phyloP scores from a whole-genome alignment of 2,797 vertebrate genomes.

The Scarus forsteni region DNA sequence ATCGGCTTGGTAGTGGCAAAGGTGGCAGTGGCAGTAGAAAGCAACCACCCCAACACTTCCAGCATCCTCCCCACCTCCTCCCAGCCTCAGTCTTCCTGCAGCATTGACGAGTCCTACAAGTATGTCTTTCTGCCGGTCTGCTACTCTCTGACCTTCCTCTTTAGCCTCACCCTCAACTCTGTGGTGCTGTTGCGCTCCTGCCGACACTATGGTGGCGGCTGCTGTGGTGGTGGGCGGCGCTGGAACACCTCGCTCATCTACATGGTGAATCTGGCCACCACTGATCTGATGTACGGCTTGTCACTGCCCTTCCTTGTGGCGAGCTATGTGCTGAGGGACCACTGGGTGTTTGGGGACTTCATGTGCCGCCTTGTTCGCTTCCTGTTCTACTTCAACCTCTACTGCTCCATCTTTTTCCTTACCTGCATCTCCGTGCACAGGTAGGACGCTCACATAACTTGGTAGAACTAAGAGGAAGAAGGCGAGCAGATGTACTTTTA shows the following conservation, averaged over 20 bases:
- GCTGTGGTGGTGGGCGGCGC: slow-evolving; percentile 53
- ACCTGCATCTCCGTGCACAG: slow-evolving; percentile 87
- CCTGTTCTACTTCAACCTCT: slow-evolving; percentile 90
- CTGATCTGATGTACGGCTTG: slow-evolving; percentile 89
- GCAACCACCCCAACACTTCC: slow-evolving; percentile 40
- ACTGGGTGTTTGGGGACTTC: slow-evolving; percentile 89
- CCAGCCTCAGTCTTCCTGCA: slow-evolving; percentile 69
- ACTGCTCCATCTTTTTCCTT: slow-evolving; percentile 90
- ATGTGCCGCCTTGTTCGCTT: slow-evolving; percentile 90
- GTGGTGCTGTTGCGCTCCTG: slow-evolving; percentile 86
- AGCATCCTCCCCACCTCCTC: slow-evolving; percentile 22
- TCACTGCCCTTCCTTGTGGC: slow-evolving; percentile 89
- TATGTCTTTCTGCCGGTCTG: slow-evolving; percentile 89
- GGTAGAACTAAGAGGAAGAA: too few relatives aligned
- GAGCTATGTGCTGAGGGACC: slow-evolving; percentile 86
- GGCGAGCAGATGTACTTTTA: too few relatives aligned
- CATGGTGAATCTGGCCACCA: slow-evolving; percentile 89
- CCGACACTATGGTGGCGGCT: slow-evolving; percentile 46
- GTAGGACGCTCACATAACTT: slow-evolving; percentile 21
- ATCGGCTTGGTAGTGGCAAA: not conserved
- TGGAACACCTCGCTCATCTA: slow-evolving; percentile 90
- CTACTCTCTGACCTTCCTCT: slow-evolving; percentile 88
- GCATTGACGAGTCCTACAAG: slow-evolving; percentile 88
- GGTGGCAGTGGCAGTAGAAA: not conserved
- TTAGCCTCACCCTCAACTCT: slow-evolving; percentile 87